These are phyloP conservation scores for Oreamnos americanus DNA, from an alignment of 2,113 vertebrate genomes.

Conservation along the genomic window DNA sequence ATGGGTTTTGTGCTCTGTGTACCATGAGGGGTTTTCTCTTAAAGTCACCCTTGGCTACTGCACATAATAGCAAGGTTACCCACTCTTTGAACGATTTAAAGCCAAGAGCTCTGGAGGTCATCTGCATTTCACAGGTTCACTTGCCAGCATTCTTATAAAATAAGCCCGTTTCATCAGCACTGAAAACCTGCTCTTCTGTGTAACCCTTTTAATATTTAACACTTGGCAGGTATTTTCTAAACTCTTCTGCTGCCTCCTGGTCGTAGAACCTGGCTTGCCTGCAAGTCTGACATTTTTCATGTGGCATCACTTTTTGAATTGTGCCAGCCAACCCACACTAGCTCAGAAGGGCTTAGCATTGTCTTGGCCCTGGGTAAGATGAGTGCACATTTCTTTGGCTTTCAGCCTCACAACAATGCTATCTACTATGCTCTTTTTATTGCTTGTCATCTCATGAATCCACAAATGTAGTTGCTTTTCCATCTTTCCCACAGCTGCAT, in stretches of 20 bases:
- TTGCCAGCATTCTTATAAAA: not conserved
- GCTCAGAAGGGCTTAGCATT: not conserved
- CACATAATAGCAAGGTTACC: not conserved
- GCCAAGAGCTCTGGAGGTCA: not conserved
- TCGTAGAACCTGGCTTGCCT: not conserved
- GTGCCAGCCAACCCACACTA: not conserved
- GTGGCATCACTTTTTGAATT: not conserved
- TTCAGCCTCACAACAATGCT: not conserved
- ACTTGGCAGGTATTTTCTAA: not conserved
- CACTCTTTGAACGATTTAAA: not conserved
- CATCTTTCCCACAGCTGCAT: not conserved
- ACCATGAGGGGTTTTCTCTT: slow-evolving; percentile 13
- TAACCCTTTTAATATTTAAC: not conserved
- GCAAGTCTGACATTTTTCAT: not conserved
- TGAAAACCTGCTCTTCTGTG: not conserved
- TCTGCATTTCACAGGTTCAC: not conserved
- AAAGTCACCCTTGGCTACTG: not conserved
- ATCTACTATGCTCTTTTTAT: not conserved
- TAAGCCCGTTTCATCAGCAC: not conserved
- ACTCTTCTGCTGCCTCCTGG: not conserved
- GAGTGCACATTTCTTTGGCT: not conserved
- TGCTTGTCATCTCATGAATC: not conserved
- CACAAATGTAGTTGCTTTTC: not conserved
- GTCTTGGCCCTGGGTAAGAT: not conserved
- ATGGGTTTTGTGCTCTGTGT: not conserved